Evolutionary conservation across 1,140 invertebrate genomes (phyloP).

Genomic region (Ericerus pela): DNA sequence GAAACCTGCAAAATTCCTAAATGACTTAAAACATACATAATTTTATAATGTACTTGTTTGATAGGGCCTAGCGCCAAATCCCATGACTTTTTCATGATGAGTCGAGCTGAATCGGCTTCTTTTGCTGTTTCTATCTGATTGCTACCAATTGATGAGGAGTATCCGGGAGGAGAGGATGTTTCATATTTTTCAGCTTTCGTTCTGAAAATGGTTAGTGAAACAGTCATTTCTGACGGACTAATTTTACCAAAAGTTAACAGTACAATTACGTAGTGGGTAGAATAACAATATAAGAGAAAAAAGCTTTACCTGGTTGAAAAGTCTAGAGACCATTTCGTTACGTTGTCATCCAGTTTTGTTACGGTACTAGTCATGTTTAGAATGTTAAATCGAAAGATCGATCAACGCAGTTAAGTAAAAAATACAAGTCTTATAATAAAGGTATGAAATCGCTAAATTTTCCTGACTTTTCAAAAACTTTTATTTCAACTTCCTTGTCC

Average conservation of each 20-base stretch:
- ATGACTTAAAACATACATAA: not conserved
- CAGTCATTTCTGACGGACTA: not conserved
- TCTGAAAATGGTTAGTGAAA: constrained; percentile 6
- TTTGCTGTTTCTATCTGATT: constrained; percentile 57
- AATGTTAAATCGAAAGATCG: not conserved
- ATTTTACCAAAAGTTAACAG: not conserved
- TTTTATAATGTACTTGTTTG: constrained; percentile 48
- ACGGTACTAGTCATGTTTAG: not conserved
- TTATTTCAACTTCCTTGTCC: no score
- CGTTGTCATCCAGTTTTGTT: constrained; percentile 1
- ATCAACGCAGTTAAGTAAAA: no score
- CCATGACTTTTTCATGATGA: constrained; percentile 93
- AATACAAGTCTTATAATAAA: no score
- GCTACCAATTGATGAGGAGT: constrained; percentile 50
- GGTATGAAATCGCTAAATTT: no score
- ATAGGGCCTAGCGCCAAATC: constrained; percentile 88
- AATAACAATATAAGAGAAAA: not conserved
- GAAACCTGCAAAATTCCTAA: not conserved
- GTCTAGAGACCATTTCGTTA: constrained; percentile 34
- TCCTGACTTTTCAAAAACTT: no score
- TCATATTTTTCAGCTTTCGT: constrained; percentile 30
- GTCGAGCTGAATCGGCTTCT: constrained; percentile 58
- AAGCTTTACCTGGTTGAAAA: constrained; percentile 32
- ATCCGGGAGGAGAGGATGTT: constrained; percentile 66
- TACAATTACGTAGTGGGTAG: not conserved